Evolutionary conservation across 2,888 invertebrate genomes (phyloP), one percentile per base, ranked within the genome.

Genomic region (Melikaiella ostensackeni): DNA sequence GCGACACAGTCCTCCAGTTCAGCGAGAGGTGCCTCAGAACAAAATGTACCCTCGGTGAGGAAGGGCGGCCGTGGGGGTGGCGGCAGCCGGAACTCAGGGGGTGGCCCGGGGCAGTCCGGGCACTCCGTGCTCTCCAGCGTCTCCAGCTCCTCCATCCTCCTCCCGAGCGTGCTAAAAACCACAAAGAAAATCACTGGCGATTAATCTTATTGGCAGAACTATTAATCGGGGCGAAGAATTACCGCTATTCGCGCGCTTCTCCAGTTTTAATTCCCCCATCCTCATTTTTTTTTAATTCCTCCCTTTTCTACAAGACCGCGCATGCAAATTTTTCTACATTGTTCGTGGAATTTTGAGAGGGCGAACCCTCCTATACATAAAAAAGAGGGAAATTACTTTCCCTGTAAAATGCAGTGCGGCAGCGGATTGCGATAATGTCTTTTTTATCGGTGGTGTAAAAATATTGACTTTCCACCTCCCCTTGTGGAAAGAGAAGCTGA

Each of bases 31-130:
- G 95, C 94, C 91, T 95, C 95, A 77, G 95, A 94, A 90, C 95
- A 95, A 89, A 94, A 94, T 86, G 94, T 94, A 77, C 95, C 94
- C 84, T 93, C 91, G 79, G 93, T 93, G 83, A 95, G 93, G 88
- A 95, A 94, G 77, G 96, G 95, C 75, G 96, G 96, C 88, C 95
- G 92, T 62, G 95, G 96, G 27, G 96, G 95, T 79, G 96, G 96
- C 77, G 96, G 96, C 87, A 95, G 91, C 89, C 95, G 92, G 91
- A 96, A 96, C 92, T 95, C 94, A 82, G 95, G 95, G 86, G 95
- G 95, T 86, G 95, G 95, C 88, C 95, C 95, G 86, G 95, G 94
- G 92, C 95, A 96, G 92, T 95, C 95, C 82, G 90, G 90, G 92
- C 95, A 95, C 93, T 95, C 95, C 91, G 93, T 93, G 92, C 94